Percentiles rank a stretch among this genome's conserved stretches.
phyloP scores from a whole-genome alignment of 2,113 vertebrate genomes.

The Piprites chloris region DNA sequence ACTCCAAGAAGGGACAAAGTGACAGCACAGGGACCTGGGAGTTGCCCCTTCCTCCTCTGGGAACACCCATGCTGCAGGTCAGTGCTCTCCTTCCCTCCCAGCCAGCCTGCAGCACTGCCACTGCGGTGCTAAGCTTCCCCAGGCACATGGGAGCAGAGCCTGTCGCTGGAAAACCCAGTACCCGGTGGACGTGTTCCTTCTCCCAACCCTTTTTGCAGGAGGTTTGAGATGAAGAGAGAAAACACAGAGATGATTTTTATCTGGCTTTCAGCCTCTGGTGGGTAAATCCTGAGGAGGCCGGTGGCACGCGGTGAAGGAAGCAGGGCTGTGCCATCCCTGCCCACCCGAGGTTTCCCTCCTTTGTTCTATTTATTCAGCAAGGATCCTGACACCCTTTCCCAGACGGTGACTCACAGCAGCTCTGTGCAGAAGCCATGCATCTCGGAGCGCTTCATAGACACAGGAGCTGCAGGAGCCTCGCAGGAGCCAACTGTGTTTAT shows the following conservation, averaged over 20 bases:
- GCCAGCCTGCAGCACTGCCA: background rate
- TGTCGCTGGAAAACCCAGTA: background rate
- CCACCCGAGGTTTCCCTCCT: constrained; percentile 45
- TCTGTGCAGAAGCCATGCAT: background rate
- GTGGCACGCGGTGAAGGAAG: background rate
- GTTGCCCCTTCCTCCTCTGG: fast-evolving
- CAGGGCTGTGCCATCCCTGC: constrained; percentile 32
- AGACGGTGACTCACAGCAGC: constrained; percentile 49
- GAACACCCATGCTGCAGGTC: background rate
- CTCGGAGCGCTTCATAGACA: background rate
- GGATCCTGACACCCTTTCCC: constrained; percentile 7
- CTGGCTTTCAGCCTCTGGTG: background rate
- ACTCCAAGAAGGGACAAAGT: background rate
- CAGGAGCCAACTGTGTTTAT: constrained; percentile 51
- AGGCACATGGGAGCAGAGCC: background rate
- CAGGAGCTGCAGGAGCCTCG: constrained; percentile 11
- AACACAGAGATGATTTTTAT: background rate
- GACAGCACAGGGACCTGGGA: background rate
- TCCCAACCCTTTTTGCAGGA: background rate
- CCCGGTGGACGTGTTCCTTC: background rate
- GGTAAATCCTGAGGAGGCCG: background rate
- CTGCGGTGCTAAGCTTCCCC: background rate
- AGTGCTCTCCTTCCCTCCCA: background rate
- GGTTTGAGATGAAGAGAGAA: background rate
- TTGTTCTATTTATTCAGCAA: constrained; percentile 47